Conservation (phyloP, 2,888 invertebrate species). For the Erynnis tages region DNA sequence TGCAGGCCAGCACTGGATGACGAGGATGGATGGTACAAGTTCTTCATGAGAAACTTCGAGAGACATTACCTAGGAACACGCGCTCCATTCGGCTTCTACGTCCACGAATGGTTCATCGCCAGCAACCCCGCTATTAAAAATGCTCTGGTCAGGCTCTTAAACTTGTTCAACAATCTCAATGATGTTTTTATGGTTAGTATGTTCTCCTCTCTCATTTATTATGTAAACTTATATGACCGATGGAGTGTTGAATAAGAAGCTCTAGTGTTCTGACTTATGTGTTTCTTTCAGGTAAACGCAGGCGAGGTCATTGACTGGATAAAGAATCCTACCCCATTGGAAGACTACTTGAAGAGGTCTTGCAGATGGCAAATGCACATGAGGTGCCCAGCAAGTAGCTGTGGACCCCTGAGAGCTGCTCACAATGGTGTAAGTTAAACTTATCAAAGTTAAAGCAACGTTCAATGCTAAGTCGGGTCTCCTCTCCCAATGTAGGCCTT, state of each 20-base stretch:
- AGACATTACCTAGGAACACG: slow-evolving; percentile 83
- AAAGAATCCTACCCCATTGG: slow-evolving; percentile 66
- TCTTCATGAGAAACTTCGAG: slow-evolving; percentile 84
- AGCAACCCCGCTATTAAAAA: slow-evolving; percentile 62
- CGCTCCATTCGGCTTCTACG: slow-evolving; percentile 85
- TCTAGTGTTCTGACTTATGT: no score
- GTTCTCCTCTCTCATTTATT: no score
- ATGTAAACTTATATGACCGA: no score
- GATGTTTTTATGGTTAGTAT: slow-evolving; percentile 83
- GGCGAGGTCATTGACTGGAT: slow-evolving; percentile 78
- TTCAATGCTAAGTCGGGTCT: no score
- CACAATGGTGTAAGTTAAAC: slow-evolving; percentile 23
- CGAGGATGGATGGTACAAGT: slow-evolving; percentile 74
- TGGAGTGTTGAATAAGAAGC: no score
- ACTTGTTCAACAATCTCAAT: slow-evolving; percentile 70
- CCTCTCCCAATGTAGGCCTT: no score
- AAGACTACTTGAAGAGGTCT: slow-evolving; percentile 42
- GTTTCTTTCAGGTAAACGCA: slow-evolving; percentile 53
- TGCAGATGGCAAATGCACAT: slow-evolving; percentile 36
- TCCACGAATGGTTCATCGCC: slow-evolving; percentile 83
- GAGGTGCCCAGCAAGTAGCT: slow-evolving; percentile 34
- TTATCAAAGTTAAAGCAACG: neutral
- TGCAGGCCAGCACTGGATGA: slow-evolving; percentile 52
- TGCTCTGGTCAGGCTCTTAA: slow-evolving; percentile 80
- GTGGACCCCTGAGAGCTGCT: slow-evolving; percentile 37